Conservation (phyloP, 2,113 vertebrate genomes). For the Megatriorchis doriae region DNA sequence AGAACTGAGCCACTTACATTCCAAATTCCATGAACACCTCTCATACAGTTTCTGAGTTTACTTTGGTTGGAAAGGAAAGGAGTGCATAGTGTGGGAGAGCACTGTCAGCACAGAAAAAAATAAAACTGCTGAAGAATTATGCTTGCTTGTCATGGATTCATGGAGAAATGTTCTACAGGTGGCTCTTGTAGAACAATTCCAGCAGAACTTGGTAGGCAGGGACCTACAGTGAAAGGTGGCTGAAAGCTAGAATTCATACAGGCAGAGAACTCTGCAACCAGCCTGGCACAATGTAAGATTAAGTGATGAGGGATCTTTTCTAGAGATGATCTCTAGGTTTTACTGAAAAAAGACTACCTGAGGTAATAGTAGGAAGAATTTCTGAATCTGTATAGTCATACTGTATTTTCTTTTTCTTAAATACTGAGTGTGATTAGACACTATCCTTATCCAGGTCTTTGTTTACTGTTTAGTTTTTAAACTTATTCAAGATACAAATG, state of each 20-base stretch:
- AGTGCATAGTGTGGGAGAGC: neutral
- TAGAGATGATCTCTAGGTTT: neutral
- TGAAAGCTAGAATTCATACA: neutral
- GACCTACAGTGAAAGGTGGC: neutral
- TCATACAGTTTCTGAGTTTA: neutral
- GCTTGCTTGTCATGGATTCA: neutral
- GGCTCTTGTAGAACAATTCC: neutral
- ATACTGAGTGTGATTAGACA: neutral
- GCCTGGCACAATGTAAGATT: neutral
- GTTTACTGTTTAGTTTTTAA: neutral
- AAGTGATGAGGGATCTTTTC: neutral
- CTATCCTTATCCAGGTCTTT: neutral
- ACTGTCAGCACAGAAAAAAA: neutral
- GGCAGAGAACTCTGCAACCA: neutral
- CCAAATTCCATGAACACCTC: neutral
- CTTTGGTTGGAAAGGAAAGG: neutral
- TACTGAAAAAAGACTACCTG: neutral
- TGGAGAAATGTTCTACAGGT: neutral
- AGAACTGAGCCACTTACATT: neutral
- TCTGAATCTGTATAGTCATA: neutral
- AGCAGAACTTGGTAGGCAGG: neutral
- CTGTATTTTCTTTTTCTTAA: neutral
- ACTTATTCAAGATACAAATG: neutral
- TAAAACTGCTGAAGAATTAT: neutral
- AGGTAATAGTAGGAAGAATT: neutral